phyloP scores from a whole-genome alignment of 23 tunicate species.

The Botrylloides violaceus region DNA sequence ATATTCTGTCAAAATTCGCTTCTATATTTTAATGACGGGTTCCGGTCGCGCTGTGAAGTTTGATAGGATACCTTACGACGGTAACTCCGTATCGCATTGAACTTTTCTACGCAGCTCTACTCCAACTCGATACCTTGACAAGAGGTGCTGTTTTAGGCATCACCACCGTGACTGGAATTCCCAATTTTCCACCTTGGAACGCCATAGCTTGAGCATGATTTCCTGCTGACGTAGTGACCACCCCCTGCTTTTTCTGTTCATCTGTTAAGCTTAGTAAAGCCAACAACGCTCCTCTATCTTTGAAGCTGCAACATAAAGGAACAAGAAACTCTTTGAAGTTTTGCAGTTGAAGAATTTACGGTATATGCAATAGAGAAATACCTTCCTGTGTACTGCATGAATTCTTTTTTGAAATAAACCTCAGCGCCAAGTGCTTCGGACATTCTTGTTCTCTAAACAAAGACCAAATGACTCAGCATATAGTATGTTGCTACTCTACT shows the following conservation, averaged over 20 bases:
- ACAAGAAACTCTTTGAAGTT: too few relatives aligned
- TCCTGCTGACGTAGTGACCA: conserved; percentile 96
- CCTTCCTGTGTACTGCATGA: conserved; percentile 96
- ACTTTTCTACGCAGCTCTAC: background rate
- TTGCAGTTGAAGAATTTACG: too few relatives aligned
- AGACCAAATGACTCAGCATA: too few relatives aligned
- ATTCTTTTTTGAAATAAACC: conserved; percentile 91
- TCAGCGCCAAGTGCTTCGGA: conserved; percentile 65
- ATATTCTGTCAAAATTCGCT: too few relatives aligned
- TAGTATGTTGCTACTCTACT: too few relatives aligned
- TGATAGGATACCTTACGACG: too few relatives aligned
- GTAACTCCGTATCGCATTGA: too few relatives aligned
- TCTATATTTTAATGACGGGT: too few relatives aligned
- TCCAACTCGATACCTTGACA: conserved; percentile 77
- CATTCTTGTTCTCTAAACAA: conserved; percentile 65
- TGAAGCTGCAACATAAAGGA: conserved; percentile 50
- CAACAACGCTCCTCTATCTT: conserved; percentile 92
- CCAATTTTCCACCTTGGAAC: conserved; percentile 74
- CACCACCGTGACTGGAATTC: conserved; percentile 87
- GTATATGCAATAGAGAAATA: conserved; percentile 17
- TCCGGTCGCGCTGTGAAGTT: too few relatives aligned
- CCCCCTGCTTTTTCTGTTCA: conserved; percentile 64
- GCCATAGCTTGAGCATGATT: conserved; percentile 99
- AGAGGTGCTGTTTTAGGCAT: conserved; percentile 96
- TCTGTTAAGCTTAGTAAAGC: conserved; percentile 69